phyloP scores from a whole-genome alignment of 2,797 vertebrate species.

The Telmatherina bonti region DNA sequence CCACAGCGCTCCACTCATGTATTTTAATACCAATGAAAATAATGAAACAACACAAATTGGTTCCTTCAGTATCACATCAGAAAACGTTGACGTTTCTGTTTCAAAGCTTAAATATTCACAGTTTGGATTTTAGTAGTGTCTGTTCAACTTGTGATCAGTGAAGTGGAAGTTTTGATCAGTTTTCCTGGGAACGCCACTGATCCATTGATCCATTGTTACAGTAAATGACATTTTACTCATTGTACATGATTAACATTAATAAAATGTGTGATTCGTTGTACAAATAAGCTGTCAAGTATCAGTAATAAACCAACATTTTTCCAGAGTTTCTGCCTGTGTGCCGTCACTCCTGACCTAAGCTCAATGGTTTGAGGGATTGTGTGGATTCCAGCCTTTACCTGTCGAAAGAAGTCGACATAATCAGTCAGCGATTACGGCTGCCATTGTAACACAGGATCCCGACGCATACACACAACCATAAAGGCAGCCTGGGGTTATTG shows the following conservation, averaged over 20 bases:
- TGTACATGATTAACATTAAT: neutral
- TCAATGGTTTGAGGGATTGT: slow-evolving; percentile 67
- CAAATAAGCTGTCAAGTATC: slow-evolving; percentile 1
- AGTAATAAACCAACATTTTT: slow-evolving; percentile 3
- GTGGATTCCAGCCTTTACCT: slow-evolving; percentile 70
- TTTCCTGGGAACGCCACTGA: neutral
- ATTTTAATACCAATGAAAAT: neutral
- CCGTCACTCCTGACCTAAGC: slow-evolving; percentile 55
- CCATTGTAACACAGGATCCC: neutral
- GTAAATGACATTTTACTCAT: neutral
- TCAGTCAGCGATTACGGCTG: slow-evolving; percentile 34
- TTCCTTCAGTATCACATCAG: neutral
- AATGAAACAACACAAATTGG: neutral
- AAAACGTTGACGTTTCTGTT: neutral
- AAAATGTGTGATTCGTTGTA: slow-evolving; percentile 9
- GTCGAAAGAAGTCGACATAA: slow-evolving; percentile 66
- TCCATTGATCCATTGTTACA: neutral
- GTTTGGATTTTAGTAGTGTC: neutral
- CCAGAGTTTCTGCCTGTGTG: slow-evolving; percentile 4
- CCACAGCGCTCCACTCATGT: neutral
- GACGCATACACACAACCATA: slow-evolving; percentile 22
- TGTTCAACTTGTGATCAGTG: neutral
- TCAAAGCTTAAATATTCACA: neutral
- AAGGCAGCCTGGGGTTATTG: slow-evolving; percentile 8
- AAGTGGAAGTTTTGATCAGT: neutral